Evolutionary conservation across 2,797 vertebrate genomes (phyloP), one percentile per base, ranked within the genome.

Genomic region (Phoebastria nigripes): DNA sequence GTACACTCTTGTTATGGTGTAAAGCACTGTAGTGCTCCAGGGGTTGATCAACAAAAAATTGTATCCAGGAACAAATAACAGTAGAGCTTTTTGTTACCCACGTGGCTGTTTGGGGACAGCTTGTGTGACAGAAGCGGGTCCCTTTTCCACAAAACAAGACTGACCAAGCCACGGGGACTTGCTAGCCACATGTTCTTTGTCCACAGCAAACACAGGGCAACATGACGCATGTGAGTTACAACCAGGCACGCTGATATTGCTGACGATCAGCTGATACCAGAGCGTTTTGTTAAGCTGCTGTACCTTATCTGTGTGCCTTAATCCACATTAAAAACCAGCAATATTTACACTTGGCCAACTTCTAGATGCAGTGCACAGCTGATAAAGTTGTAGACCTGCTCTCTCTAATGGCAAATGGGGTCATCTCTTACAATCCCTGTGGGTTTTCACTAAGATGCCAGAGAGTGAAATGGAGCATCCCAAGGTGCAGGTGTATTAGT

Each of bases 211-310:
- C 8, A 6, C 29, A 80, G 46, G 11, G 7, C 46, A 54, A 39
- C 2, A 2, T 6, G 15, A 25, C 0, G 0, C 10, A 6, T 8
- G 9, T 18, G 18, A 54, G 41, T 39, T 56, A n/a, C 15, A 56
- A 28, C 21, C 20, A 61, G 42, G 9, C 12, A 37, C 0, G 0
- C 33, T n/a, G 31, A 11, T 47, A 52, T 21, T 1, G 1, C 44
- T 54, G 59, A 11, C 0, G 6, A 19, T 62, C 42, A 67, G 8
- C 61, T 87, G 54, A 12, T 11, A 35, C 28, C 24, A 52, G 46
- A 21, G 26, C 44, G 19, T 22, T 62, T n/a, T 74, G 11, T 44
- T 29, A 49, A 24, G 6, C 21, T 54, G 49, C 6, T 3, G 6
- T 6, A 52, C 13, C 12, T 72, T 69, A 35, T 37, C 18, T 46